Percentiles rank a stretch among this genome's conserved stretches.
phyloP scores from a whole-genome alignment of 35 echinoderm and acorn worm species.

The Ophiothrix spiculata region DNA sequence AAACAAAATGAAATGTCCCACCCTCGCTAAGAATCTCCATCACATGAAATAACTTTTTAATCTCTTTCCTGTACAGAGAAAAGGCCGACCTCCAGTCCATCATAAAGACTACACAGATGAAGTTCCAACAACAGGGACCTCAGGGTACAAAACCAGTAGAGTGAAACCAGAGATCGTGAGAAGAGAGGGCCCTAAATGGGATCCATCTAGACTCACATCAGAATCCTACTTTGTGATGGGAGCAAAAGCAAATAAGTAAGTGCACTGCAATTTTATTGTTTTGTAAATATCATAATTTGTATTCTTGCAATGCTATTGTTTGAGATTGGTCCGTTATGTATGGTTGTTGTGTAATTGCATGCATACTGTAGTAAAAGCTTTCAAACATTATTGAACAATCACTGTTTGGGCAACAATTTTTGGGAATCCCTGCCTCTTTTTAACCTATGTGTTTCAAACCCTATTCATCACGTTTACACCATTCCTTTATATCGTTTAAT shows the following conservation, averaged over 20 bases:
- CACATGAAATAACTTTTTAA: too few relatives aligned
- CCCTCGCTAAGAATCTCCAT: too few relatives aligned
- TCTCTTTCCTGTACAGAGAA: slow-evolving; percentile 57
- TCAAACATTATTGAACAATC: too few relatives aligned
- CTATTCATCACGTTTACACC: too few relatives aligned
- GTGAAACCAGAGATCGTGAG: slow-evolving; percentile 73
- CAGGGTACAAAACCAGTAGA: slow-evolving; percentile 46
- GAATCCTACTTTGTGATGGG: slow-evolving; percentile 93
- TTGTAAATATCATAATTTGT: not conserved
- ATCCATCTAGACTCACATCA: slow-evolving; percentile 52
- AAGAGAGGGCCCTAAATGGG: slow-evolving; percentile 94
- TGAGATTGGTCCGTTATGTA: too few relatives aligned
- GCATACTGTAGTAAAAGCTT: too few relatives aligned
- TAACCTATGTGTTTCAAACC: too few relatives aligned
- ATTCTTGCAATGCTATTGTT: too few relatives aligned
- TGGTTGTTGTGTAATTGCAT: not conserved
- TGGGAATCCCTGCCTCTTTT: too few relatives aligned
- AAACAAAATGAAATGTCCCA: too few relatives aligned
- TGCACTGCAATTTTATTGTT: not conserved
- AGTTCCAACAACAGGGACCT: slow-evolving; percentile 43
- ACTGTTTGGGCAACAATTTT: too few relatives aligned
- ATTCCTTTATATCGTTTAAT: too few relatives aligned
- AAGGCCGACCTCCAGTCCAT: slow-evolving; percentile 76
- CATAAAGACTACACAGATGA: slow-evolving; percentile 88
- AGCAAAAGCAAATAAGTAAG: slow-evolving; percentile 95